Evolutionary conservation across 1,140 invertebrate genomes (phyloP).

Genomic region (Cyphomyrmex costatus): DNA sequence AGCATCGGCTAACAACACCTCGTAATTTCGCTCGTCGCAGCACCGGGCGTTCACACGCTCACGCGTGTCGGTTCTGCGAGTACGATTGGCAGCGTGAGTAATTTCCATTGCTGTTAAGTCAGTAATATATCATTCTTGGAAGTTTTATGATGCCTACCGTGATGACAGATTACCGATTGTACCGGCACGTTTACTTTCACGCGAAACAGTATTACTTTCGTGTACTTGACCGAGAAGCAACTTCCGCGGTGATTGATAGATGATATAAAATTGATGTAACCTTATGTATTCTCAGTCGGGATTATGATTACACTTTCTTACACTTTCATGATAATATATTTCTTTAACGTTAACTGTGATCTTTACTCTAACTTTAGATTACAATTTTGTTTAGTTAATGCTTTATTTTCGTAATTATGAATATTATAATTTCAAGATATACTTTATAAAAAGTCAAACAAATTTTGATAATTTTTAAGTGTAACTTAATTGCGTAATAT

Average conservation of each 20-base stretch:
- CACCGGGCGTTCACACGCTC: constrained; percentile 55
- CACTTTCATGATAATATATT: background rate
- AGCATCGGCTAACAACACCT: constrained; percentile 51
- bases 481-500: background rate
- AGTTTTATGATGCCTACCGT: constrained; percentile 41
- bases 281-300: too few relatives aligned
- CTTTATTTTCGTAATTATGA: background rate
- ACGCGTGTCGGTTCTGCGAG: constrained; percentile 47
- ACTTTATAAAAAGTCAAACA: background rate
- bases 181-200: constrained; percentile 52
- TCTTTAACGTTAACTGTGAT: background rate
- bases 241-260: constrained; percentile 18
- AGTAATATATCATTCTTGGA: constrained; percentile 50
- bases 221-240: constrained; percentile 39
- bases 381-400: background rate
- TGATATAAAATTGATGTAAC: background rate
- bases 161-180: constrained; percentile 60
- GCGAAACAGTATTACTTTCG: constrained; percentile 59
- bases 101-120: constrained; percentile 68
- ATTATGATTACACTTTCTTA: background rate
- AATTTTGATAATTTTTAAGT: background rate
- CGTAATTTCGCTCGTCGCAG: constrained; percentile 49
- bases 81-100: constrained; percentile 61
- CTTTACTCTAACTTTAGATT: too few relatives aligned
- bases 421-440: background rate